Conservation (phyloP, 2,888 invertebrate genomes). For the Lordiphosa fenestrarum region DNA sequence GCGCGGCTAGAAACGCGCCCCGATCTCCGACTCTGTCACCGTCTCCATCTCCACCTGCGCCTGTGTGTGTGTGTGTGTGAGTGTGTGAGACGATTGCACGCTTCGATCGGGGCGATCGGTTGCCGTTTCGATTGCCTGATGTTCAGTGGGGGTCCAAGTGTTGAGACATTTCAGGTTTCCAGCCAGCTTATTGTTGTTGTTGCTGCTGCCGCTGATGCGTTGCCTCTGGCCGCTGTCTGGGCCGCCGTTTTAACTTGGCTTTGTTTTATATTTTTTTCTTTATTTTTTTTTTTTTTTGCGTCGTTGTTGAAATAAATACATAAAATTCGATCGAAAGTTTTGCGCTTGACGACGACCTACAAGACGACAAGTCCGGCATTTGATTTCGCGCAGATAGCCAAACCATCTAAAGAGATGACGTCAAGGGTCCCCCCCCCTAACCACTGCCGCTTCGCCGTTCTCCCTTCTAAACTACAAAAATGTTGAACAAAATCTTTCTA, state of each 20-base stretch:
- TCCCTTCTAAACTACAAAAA: neutral
- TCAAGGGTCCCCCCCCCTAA: slow-evolving; percentile 41
- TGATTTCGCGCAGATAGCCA: slow-evolving; percentile 70
- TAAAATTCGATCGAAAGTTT: slow-evolving; percentile 75
- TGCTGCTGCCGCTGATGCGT: slow-evolving; percentile 19
- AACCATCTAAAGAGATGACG: slow-evolving; percentile 47
- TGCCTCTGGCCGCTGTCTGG: slow-evolving; percentile 71
- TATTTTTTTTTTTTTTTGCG: slow-evolving; percentile 29
- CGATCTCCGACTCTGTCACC: slow-evolving; percentile 20
- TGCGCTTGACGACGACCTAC: slow-evolving; percentile 62
- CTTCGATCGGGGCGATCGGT: slow-evolving; percentile 69
- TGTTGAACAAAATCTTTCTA: slow-evolving; percentile 45
- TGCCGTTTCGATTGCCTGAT: slow-evolving; percentile 42
- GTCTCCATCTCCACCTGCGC: slow-evolving; percentile 17
- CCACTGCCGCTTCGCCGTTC: too few relatives aligned
- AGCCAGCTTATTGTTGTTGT: slow-evolving; percentile 39
- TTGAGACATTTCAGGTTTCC: slow-evolving; percentile 69
- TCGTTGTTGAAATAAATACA: slow-evolving; percentile 69
- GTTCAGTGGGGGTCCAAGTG: slow-evolving; percentile 75
- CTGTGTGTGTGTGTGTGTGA: slow-evolving; percentile 22
- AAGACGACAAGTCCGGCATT: slow-evolving; percentile 55
- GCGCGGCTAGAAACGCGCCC: slow-evolving; percentile 72
- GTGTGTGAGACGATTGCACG: slow-evolving; percentile 65
- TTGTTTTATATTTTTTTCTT: slow-evolving; percentile 26
- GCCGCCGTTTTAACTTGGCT: slow-evolving; percentile 26